Base-by-base conservation (phyloP, 2,888 invertebrate species). In the Clepsis dumicolana region DNA sequence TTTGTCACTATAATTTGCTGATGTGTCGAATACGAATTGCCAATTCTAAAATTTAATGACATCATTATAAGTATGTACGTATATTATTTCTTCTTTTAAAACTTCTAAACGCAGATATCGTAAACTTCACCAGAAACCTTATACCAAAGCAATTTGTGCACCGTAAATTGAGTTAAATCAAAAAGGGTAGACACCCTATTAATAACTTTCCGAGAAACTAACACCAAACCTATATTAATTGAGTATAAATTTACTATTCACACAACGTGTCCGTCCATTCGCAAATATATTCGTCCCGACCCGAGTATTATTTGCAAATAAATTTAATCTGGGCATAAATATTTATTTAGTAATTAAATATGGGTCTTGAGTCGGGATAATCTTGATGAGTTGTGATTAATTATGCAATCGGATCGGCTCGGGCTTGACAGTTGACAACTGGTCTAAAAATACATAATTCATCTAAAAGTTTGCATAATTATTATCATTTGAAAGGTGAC, bases 311-410 rank as follows among this genome's bases (percentile, higher is more conserved):
- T 59, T 64, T 44, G 52, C 64, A 68, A 68, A 68, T 68, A 24
- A n/a, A 63, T 57, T 68, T 68, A 64, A 64, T 68, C 68, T 41
- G 24, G 12, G n/a, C 24, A 68, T 68, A 68, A 68, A 68, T 68
- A 68, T 68, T 64, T 64, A 68, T 68, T 59, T 52, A 32, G 41
- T 68, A 68, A 68, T 68, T 44, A 68, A 68, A 59, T 68, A 57
- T 18, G 63, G 64, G 68, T 48, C 56, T 48, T 4, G 53, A 68
- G 41, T 59, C 59, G 64, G 60, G 68, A 68, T 68, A 64, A 68
- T 64, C 64, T 63, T 53, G 52, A 64, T 68, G 63, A 66, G 59
- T 68, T 59, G 63, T 56, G 24, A 67, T 68, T 57, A 68, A 68
- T 68, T 64, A 68, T 68, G 41, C 63, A 68, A 59, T 64, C 67